Conservation (phyloP, 2,888 invertebrate genomes). For the Acleris sparsana region DNA sequence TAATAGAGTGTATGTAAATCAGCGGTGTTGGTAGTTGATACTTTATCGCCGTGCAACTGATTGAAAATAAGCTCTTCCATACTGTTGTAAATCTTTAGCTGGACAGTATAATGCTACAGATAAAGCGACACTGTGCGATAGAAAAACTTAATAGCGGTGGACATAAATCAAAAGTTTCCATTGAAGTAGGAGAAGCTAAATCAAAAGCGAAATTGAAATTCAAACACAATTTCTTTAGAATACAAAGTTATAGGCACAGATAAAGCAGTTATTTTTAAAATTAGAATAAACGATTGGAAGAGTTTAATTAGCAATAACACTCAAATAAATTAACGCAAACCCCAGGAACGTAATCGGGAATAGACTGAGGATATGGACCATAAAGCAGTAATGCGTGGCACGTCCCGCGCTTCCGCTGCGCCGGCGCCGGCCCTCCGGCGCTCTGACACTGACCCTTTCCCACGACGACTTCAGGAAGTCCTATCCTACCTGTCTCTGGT, state of each 20-base stretch:
- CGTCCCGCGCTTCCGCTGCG: conserved; percentile 63
- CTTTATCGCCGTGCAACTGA: conserved; percentile 56
- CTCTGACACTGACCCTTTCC: conserved; percentile 62
- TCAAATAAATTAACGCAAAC: conserved; percentile 34
- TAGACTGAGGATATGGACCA: conserved; percentile 33
- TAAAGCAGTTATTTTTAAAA: too few relatives aligned
- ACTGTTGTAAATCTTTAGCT: conserved; percentile 31
- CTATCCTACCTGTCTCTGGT: conserved; percentile 17
- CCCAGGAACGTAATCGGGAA: conserved; percentile 3
- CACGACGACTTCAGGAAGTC: conserved; percentile 49
- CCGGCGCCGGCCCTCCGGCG: conserved; percentile 54
- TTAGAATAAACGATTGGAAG: too few relatives aligned
- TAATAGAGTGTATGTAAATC: conserved; percentile 45
- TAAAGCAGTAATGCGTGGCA: conserved; percentile 50
- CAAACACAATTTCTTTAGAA: too few relatives aligned
- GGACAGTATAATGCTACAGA: conserved; percentile 36
- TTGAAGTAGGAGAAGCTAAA: conserved; percentile 34
- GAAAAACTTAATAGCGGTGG: conserved; percentile 25
- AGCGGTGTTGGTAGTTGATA: conserved; percentile 49
- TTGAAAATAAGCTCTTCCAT: conserved; percentile 52
- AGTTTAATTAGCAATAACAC: too few relatives aligned
- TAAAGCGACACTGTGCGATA: conserved; percentile 23
- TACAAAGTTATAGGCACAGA: too few relatives aligned
- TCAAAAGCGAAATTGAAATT: background rate
- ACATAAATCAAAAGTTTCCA: conserved; percentile 37